Evolutionary conservation across 2,888 invertebrate species (phyloP), one percentile per base, ranked within the genome.

Genomic region (Polia nebulosa): DNA sequence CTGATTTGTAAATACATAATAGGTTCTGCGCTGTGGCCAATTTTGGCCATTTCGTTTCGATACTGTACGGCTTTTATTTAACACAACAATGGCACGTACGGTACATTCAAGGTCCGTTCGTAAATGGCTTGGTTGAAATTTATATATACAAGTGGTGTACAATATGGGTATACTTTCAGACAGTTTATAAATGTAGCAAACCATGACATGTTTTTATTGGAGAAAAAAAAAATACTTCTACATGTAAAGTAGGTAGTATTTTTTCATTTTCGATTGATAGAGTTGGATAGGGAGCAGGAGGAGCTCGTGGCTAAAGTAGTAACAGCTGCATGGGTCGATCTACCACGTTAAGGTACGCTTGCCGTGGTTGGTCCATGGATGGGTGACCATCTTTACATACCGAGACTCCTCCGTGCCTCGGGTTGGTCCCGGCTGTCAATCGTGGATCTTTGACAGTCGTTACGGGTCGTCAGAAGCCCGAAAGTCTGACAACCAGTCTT

Each of bases 81-180:
- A 29, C 59, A 59, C 76, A 76, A 72, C 75, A 77, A 77, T 62
- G 29, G 41, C 45, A 45, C 39, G 20, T 56, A 41, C 51, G 32
- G 39, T 45, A 62, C 56, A 41, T 32, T 59, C 76, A 72, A 59
- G 72, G 70, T 44, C 59, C 27, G 34, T 20, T 22, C 27, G 32
- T 15, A 34, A 58, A 32, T 44, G 22, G 49, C 13, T 25, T 39
- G 36, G 20, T 52, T 34, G 27, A 8, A 9, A 36, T 64, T 41
- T 58, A 32, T 47, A 13, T 29, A 20, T 13, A 13, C 9, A n/a
- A n/a, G n/a, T n/a, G 36, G 29, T 20, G 41, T 44, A 32, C 25
- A 20, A n/a, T n/a, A n/a, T n/a, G n/a, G n/a, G n/a, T n/a, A n/a
- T n/a, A n/a, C n/a, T n/a, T n/a, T n/a, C n/a, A n/a, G n/a, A n/a